Evolutionary conservation across 2,888 invertebrate species (phyloP), one percentile per base, ranked within the genome.

Genomic region (Volucella inanis): DNA sequence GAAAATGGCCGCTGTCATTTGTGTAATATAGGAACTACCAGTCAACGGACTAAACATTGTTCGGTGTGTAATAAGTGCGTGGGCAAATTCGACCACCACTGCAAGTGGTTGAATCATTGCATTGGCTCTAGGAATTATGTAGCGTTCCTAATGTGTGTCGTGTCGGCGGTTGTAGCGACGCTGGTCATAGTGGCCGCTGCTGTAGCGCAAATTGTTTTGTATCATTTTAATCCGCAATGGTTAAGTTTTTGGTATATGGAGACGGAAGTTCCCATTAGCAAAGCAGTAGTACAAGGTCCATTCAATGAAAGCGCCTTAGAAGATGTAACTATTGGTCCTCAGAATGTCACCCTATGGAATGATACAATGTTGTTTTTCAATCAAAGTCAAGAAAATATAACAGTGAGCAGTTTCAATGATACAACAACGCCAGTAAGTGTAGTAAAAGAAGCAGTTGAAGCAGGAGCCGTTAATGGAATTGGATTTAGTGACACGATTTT

Each of bases 101-200:
- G 99, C 94, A 98, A 98, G 94, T 99, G 99, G 99, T 93, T 99
- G 88, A 99, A 99, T 93, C 98, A 98, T 92, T 99, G 99, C 93
- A 95, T 99, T 84, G 99, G 99, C 9, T 94, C 94, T 55, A 94
- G 97, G 88, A 99, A 98, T 92, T 99, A 98, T 93, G 94, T 93
- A 54, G 94, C 95, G 39, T 98, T 98, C 92, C 94, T 97, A 88
- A 94, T 95, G 91, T 96, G 96, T 90, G 95, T 97, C 72, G 93
- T 95, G 77, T 96, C 96, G 67, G 97, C 97, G 22, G 94, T 96
- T 85, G 93, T 95, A 77, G 95, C 96, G 87, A 94, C 96, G 14
- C 90, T 95, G 78, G 93, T 95, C 87, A 95, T 97, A 68, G 94
- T 95, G 87, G 94, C 94, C 54, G 93, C 97, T 72, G 95, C 96